Evolutionary conservation across 2,888 invertebrate species (phyloP).

Genomic region (Eledona agricola): DNA sequence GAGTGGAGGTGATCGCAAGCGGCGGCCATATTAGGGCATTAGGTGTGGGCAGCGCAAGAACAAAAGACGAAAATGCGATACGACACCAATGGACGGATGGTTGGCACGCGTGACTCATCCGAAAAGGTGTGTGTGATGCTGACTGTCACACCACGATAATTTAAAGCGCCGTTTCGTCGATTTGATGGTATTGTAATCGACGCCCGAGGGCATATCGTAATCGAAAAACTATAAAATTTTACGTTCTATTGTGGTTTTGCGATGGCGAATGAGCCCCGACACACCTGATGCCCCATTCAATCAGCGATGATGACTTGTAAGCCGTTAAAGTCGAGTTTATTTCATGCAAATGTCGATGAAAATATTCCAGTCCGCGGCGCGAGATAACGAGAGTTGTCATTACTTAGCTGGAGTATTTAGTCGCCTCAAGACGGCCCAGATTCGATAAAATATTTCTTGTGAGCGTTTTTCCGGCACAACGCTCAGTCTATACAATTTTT

Average conservation of each 20-base stretch:
- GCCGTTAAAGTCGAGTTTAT: conserved; percentile 7
- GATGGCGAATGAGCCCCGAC: too few species aligned
- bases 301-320: conserved; percentile 4
- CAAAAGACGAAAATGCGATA: conserved; percentile 12
- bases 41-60: conserved; percentile 31
- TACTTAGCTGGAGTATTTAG: too few species aligned
- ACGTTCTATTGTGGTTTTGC: neutral
- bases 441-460: too few species aligned
- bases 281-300: conserved; percentile 1
- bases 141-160: neutral
- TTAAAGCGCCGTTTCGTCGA: neutral
- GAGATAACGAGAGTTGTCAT: too few species aligned
- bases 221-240: conserved; percentile 13
- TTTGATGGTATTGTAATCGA: neutral
- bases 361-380: too few species aligned
- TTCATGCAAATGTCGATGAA: conserved; percentile 6
- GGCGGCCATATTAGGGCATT: conserved; percentile 39
- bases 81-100: neutral
- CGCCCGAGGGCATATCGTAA: neutral
- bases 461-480: too few species aligned
- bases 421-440: too few species aligned
- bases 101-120: too few species aligned
- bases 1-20: conserved; percentile 28
- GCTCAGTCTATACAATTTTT: too few species aligned
- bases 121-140: too few species aligned